Percentiles rank a stretch among this genome's conserved stretches.
phyloP scores from a whole-genome alignment of 2,797 vertebrate genomes.

The Scolopax rusticola region DNA sequence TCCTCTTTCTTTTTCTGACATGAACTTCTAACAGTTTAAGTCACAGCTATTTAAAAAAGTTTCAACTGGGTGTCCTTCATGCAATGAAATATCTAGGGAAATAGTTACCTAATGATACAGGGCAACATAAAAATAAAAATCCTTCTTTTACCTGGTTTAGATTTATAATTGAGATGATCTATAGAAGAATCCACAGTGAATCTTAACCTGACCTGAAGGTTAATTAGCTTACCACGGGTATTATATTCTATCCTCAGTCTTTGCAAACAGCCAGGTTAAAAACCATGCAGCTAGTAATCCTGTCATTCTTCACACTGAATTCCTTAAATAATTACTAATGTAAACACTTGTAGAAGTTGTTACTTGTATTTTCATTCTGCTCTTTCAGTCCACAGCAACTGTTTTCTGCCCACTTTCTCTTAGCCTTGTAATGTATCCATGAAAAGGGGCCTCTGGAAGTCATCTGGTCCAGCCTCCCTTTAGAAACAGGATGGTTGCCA shows the following conservation, averaged over 20 bases:
- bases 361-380: background rate
- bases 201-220: constrained; percentile 68
- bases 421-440: background rate
- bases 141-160: constrained; percentile 56
- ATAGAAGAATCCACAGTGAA: constrained; percentile 51
- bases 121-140: constrained; percentile 61
- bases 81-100: constrained; percentile 25
- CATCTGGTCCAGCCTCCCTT: background rate
- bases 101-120: constrained; percentile 57
- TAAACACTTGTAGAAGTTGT: background rate
- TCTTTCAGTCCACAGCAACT: background rate
- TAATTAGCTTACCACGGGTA: constrained; percentile 64
- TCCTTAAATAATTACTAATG: background rate
- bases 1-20: background rate
- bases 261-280: constrained; percentile 18
- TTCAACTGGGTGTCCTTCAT: background rate
- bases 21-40: background rate
- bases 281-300: background rate
- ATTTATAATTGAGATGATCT: constrained; percentile 68
- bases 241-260: constrained; percentile 22
- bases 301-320: background rate
- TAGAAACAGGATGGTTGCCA: constrained; percentile 19
- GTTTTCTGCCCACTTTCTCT: background rate
- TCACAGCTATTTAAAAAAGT: constrained; percentile 11
- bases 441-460: constrained; percentile 12